Base-by-base conservation (phyloP, 92 coral and sea anemone genomes). In the Pocillopora meandrina region DNA sequence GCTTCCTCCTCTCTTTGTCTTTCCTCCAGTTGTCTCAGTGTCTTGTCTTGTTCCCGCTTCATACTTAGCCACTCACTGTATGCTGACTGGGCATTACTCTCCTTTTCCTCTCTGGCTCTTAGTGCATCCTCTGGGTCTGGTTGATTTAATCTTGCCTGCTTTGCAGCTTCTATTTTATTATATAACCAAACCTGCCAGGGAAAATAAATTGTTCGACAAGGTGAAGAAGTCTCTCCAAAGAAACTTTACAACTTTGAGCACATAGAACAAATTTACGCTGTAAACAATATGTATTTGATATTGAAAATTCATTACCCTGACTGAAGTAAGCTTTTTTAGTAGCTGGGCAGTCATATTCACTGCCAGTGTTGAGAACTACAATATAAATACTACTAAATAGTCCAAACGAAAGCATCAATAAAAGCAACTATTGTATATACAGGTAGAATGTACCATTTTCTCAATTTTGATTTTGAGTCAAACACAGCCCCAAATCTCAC, bases 1-100 rank as follows among this genome's bases (percentile, higher is more conserved):
- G 98, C 99, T 70, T 93, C 93, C 49, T 92, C 99, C 60, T 89
- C 94, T 85, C 86, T 90, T 88, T 95, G 85, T 63, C 93, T 89
- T 16, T 79, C 82, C 58, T 93, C 98, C 18, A 87, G 82, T 76
- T 91, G 93, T 71, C 85, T 80, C 33, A 91, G 70, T 1, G 86
- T 84, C 57, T 95, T 90, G 63, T 81, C 74, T 67, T 96, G 99
- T 68, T 92, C 70, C 47, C 85, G 85, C 74, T 96, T 96, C 2
- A 64, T 61, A 59, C 71, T 89, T 59, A 95, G 89, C 99, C 99
- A 96, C 59, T 90, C 91, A 8, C 75, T 87, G 72, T 92, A 96
- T 0, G 98, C 98, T 33, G 71, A 62, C 69, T 89, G 78, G n/a
- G 98, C 95, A 42, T 86, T 89, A 60, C 62, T 64, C 23, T 85